Evolutionary conservation across 2,797 vertebrate species (phyloP).

Genomic region (Cyclopterus lumpus): DNA sequence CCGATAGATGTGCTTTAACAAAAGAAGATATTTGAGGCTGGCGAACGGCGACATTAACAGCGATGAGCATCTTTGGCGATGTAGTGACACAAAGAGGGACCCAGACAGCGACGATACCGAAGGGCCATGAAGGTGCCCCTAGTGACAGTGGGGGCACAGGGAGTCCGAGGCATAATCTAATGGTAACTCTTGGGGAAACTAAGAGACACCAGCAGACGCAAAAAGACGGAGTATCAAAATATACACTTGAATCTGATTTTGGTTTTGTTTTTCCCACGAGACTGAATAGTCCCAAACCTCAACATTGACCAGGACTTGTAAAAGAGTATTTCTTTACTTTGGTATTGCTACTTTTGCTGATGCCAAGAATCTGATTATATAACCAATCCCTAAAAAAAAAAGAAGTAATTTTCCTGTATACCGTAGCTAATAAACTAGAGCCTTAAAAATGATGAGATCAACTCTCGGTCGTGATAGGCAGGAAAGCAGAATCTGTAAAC

Average conservation of each 20-base stretch:
- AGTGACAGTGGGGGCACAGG: background rate
- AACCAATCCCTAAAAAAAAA: background rate
- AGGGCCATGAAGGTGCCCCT: background rate
- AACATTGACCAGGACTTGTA: no score
- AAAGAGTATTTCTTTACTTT: no score
- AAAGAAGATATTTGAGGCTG: background rate
- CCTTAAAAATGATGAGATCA: background rate
- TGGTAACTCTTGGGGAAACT: background rate
- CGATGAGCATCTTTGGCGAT: background rate
- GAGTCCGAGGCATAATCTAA: background rate
- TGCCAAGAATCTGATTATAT: no score
- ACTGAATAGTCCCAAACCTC: background rate
- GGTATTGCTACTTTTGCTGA: no score
- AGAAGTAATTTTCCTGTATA: background rate
- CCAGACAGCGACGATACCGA: background rate
- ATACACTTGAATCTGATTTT: background rate
- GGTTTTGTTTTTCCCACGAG: background rate
- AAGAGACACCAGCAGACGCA: background rate
- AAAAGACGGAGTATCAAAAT: background rate
- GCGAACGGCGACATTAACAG: background rate
- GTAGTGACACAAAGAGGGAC: background rate
- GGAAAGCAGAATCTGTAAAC: background rate
- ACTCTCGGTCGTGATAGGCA: background rate
- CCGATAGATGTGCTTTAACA: background rate
- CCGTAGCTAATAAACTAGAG: background rate